phyloP scores from a whole-genome alignment of 2,888 invertebrate genomes.

The Leptinotarsa rubiginosa region DNA sequence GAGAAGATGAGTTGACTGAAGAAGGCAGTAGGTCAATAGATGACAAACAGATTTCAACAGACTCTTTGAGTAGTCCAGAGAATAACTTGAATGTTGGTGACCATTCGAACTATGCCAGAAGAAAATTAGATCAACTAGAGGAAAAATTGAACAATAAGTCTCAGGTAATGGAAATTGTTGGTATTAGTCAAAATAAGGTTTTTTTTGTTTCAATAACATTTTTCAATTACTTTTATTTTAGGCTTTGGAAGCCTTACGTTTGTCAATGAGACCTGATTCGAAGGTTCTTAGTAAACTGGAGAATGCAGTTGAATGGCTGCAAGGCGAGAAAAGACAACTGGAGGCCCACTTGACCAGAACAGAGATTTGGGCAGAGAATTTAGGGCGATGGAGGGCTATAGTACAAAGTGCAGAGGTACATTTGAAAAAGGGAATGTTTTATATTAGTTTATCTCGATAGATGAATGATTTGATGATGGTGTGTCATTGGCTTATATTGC shows the following conservation, averaged over 20 bases:
- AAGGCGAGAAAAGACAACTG: conserved; percentile 82
- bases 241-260: conserved; percentile 84
- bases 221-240: conserved; percentile 55
- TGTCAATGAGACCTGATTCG: conserved; percentile 86
- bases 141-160: conserved; percentile 87
- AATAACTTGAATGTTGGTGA: conserved; percentile 77
- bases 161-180: conserved; percentile 67
- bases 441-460: not conserved
- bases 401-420: conserved; percentile 85
- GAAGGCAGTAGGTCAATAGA: conserved; percentile 66
- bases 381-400: conserved; percentile 88
- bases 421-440: not conserved
- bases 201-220: no score
- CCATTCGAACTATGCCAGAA: conserved; percentile 84
- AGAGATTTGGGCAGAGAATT: conserved; percentile 90
- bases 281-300: conserved; percentile 83
- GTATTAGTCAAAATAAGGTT: not conserved
- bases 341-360: conserved; percentile 88
- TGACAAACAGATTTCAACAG: conserved; percentile 71
- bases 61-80: conserved; percentile 69
- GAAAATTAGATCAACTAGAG: conserved; percentile 85
- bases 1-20: conserved; percentile 67
- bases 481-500: no score
- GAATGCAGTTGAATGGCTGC: conserved; percentile 85
- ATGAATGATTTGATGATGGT: no score